A percentile compares a stretch with the other conserved stretches of the same genome.
Evolutionary conservation across 2,888 invertebrate genomes (phyloP).

Genomic region (Chelonus formosanus): DNA sequence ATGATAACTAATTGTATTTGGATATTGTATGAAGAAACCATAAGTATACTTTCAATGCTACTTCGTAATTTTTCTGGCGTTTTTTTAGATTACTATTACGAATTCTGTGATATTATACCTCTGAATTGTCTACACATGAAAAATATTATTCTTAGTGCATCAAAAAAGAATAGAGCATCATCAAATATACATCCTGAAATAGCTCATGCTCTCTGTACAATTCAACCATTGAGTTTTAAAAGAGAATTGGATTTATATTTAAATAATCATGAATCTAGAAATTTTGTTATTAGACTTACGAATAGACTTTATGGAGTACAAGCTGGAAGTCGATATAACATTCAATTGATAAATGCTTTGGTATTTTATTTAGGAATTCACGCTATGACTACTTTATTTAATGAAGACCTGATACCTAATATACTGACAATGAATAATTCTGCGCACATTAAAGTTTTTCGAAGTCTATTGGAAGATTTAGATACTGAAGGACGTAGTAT

Average conservation of each 20-base stretch:
- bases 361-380: conserved; percentile 98
- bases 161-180: conserved; percentile 96
- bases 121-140: conserved; percentile 99
- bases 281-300: conserved; percentile 91
- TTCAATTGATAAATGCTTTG: conserved; percentile 94
- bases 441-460: conserved; percentile 99
- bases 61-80: conserved; percentile 99
- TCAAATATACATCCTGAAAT: conserved; percentile 95
- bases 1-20: conserved; percentile 94
- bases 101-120: conserved; percentile 98
- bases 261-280: conserved; percentile 92
- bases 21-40: conserved; percentile 92
- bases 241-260: conserved; percentile 97
- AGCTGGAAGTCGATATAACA: conserved; percentile 92
- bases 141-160: conserved; percentile 96
- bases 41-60: conserved; percentile 92
- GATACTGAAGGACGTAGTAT: conserved; percentile 98
- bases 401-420: conserved; percentile 90
- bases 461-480: conserved; percentile 96
- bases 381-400: conserved; percentile 90
- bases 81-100: conserved; percentile 98
- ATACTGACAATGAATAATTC: conserved; percentile 99
- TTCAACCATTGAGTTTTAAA: conserved; percentile 88
- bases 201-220: conserved; percentile 87
- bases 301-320: conserved; percentile 85